phyloP scores from a whole-genome alignment of 2,888 invertebrate species.

The Clitarchus hookeri region DNA sequence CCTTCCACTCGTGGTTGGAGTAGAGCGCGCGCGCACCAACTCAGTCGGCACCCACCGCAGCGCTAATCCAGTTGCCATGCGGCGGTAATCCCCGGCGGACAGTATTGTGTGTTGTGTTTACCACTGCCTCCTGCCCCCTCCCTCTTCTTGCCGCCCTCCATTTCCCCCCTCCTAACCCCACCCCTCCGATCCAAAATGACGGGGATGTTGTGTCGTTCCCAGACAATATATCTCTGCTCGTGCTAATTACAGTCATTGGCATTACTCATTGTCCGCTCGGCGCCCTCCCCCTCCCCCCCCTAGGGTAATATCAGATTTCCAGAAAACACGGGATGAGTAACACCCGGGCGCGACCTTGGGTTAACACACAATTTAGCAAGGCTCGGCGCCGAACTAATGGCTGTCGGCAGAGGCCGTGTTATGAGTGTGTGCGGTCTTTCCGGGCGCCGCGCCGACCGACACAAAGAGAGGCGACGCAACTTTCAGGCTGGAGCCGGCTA shows the following conservation, averaged over 20 bases:
- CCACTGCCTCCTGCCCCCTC: not conserved
- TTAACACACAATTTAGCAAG: conserved; percentile 7
- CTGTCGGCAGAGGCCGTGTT: not conserved
- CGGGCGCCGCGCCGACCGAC: not conserved
- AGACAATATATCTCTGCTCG: conserved; percentile 14
- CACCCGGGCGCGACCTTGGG: conserved; percentile 7
- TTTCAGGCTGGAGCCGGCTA: not conserved
- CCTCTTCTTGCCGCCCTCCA: not conserved
- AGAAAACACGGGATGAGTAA: conserved; percentile 14
- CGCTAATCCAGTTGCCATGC: conserved; percentile 1
- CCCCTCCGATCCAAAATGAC: not conserved
- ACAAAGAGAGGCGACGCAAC: not conserved
- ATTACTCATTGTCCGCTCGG: not conserved
- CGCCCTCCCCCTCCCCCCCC: not conserved
- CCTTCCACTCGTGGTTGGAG: too few species aligned
- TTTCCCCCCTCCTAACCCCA: not conserved
- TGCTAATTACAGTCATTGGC: conserved; percentile 9
- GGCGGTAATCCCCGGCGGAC: not conserved
- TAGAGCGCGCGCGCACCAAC: too few species aligned
- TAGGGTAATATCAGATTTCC: conserved; percentile 14
- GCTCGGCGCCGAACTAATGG: not conserved
- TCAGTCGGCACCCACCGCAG: not conserved
- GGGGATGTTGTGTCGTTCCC: not conserved
- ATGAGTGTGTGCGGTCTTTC: not conserved
- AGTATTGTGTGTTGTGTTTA: conserved; percentile 2